A percentile compares a stretch with the other conserved stretches of the same genome.
Evolutionary conservation across 1,140 invertebrate genomes (phyloP).

Genomic region (Pentalonia nigronervosa): DNA sequence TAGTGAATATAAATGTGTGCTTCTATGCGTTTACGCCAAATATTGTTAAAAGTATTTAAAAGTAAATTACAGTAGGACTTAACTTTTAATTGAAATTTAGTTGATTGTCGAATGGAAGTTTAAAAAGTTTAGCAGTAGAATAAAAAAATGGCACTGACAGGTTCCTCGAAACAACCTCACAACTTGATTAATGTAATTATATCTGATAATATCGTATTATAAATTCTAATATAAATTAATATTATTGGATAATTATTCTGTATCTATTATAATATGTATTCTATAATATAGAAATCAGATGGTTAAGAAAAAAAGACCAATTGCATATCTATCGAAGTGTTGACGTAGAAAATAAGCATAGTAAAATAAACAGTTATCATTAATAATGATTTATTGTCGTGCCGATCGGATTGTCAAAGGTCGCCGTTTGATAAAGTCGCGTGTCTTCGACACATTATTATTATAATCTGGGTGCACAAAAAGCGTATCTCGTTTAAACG

Average conservation of each 20-base stretch:
- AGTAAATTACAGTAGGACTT: neutral
- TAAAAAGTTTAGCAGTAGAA: neutral
- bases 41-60: neutral
- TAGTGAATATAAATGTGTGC: neutral
- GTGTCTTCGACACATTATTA: constrained; percentile 26
- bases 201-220: neutral
- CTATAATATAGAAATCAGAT: neutral
- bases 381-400: neutral
- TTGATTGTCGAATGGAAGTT: neutral
- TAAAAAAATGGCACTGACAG: neutral
- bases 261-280: neutral
- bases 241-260: no score
- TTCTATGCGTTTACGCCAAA: neutral
- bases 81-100: neutral
- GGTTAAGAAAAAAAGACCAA: neutral
- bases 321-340: neutral
- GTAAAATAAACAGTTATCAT: neutral
- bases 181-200: neutral
- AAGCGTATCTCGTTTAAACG: constrained; percentile 31
- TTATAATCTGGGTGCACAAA: neutral
- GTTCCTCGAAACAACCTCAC: neutral
- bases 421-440: neutral
- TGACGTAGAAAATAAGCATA: neutral
- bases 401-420: constrained; percentile 4
- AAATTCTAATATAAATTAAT: no score